These are phyloP conservation scores for Myiotriccus ornatus DNA, from an alignment of 2,797 vertebrate species.

Conservation along the genomic window DNA sequence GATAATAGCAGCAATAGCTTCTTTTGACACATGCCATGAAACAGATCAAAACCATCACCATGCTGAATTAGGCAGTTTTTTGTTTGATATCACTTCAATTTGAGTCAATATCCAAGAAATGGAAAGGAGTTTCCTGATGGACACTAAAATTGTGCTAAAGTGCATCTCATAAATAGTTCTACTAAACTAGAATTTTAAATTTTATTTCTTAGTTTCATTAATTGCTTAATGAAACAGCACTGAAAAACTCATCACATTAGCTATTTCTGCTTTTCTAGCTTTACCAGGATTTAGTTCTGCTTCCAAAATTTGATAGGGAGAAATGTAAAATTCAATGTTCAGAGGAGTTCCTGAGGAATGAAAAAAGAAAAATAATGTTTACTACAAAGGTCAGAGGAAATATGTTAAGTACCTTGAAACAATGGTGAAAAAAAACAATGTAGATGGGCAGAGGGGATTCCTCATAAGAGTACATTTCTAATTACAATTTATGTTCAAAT, in stretches of 20 bases:
- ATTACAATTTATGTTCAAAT: neutral
- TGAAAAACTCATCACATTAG: neutral
- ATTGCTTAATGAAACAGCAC: neutral
- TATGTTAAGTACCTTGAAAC: neutral
- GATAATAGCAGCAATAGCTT: neutral
- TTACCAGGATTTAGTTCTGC: conserved; percentile 73
- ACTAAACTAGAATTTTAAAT: neutral
- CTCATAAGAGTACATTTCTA: neutral
- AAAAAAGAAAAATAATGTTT: neutral
- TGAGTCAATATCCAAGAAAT: neutral
- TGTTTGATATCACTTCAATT: neutral
- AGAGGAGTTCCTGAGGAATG: conserved; percentile 75
- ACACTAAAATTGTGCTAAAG: neutral
- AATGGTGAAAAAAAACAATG: neutral
- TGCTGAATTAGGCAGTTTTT: neutral
- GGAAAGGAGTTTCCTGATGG: neutral
- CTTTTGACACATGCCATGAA: neutral
- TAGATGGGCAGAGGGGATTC: neutral
- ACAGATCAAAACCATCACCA: neutral
- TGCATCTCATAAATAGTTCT: neutral
- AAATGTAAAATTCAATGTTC: conserved; percentile 80
- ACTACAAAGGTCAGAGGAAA: neutral
- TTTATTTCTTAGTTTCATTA: neutral
- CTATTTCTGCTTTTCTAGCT: conserved; percentile 1
- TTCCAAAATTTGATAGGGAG: conserved; percentile 69